Conservation (phyloP, 2,113 vertebrate species). For the Datnioides undecimradiatus region DNA sequence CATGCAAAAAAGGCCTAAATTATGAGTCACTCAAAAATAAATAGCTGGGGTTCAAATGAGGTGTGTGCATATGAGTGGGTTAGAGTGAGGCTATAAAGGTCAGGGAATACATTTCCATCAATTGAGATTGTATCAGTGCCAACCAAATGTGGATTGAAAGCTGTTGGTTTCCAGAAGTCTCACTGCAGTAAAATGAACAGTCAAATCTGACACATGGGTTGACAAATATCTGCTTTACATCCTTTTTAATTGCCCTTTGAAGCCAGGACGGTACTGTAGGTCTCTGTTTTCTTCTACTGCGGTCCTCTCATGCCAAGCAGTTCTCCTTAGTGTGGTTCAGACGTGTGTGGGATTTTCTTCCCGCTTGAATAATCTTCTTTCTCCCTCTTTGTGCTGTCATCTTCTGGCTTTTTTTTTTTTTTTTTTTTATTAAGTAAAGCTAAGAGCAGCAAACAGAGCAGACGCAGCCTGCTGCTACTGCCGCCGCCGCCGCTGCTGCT, state of each 20-base stretch:
- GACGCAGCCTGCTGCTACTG: slow-evolving; percentile 37
- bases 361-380: slow-evolving; percentile 53
- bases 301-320: slow-evolving; percentile 14
- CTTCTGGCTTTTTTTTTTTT: slow-evolving; percentile 33
- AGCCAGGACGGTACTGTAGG: not conserved
- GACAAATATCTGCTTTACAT: not conserved
- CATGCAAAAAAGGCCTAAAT: not conserved
- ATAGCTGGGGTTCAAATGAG: slow-evolving; percentile 5
- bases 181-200: slow-evolving; percentile 3
- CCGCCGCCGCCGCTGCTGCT: slow-evolving; percentile 17
- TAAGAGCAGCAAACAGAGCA: slow-evolving; percentile 42
- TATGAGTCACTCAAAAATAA: slow-evolving; percentile 6
- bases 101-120: slow-evolving; percentile 52
- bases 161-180: slow-evolving; percentile 16
- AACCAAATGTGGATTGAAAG: not conserved
- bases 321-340: slow-evolving; percentile 34
- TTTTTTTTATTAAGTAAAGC: slow-evolving; percentile 38
- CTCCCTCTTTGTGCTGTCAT: slow-evolving; percentile 60
- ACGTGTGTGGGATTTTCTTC: slow-evolving; percentile 59
- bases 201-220: slow-evolving; percentile 5
- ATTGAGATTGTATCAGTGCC: slow-evolving; percentile 12
- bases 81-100: slow-evolving; percentile 41
- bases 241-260: not conserved
- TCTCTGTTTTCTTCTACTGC: slow-evolving; percentile 33
- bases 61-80: not conserved